Base-by-base conservation (phyloP, 2,888 invertebrate genomes). In the Tholera decimalis region DNA sequence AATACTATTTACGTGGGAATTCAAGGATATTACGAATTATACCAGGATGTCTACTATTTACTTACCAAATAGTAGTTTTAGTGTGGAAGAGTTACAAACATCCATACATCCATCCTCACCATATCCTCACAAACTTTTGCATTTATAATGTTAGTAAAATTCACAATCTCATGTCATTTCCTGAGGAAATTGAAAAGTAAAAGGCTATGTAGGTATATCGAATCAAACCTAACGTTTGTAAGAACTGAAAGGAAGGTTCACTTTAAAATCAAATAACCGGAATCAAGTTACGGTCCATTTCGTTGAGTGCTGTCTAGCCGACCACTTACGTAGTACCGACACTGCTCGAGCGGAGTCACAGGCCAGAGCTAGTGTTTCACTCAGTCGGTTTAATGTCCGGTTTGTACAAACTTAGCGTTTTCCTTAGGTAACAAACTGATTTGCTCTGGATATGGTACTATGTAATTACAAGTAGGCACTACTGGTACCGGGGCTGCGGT, bases 201-300 rank as follows among this genome's bases (percentile, higher is more conserved):
- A n/a, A n/a, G n/a, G n/a, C n/a, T n/a, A n/a, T n/a, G n/a, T n/a
- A 13, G 11, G 18, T 20, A 49, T 8, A 49, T 20, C 8, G 13
- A 20, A 33, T 50, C 30, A 33, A 15, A n/a, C 15, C 22, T 18
- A 37, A n/a, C 24, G 41, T 22, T 39, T 1, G 20, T 5, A 8
- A 20, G 3, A 11, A 35, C 35, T 68, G 2, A 7, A 68, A 22
- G 3, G 43, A 57, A 28, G 20, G 28, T 61, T 28, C 22, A 72
- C 15, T 72, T 65, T 47, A 41, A 73, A 65, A 63, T 28, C n/a
- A 26, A 71, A 46, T 39, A 72, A 46, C 20, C 22, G 15, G 15
- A 63, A 65, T 63, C 20, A 39, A 47, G 33, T 62, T 28, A 47
- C 39, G 22, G 33, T 22, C 22, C 64, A 63, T 41, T 73, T 35